Evolutionary conservation across 2,797 vertebrate genomes (phyloP).

Genomic region (Rhyacichthys aspro): DNA sequence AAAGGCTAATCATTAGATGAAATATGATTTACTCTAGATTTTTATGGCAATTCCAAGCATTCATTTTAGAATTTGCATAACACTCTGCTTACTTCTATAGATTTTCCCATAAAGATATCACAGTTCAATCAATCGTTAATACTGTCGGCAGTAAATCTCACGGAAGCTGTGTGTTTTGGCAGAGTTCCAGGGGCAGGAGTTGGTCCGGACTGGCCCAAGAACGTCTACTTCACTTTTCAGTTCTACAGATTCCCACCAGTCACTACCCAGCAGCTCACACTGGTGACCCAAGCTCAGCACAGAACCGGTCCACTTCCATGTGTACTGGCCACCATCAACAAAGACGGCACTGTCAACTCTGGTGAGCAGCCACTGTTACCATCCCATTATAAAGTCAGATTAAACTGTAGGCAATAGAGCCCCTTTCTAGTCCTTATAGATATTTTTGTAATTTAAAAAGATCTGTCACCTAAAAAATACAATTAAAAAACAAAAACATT

Average conservation of each 20-base stretch:
- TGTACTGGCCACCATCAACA: constrained; percentile 77
- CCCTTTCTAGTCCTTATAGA: no score
- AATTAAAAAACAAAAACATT: no score
- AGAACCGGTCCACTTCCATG: constrained; percentile 60
- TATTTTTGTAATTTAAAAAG: no score
- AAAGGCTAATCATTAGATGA: constrained; percentile 39
- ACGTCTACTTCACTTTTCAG: constrained; percentile 93
- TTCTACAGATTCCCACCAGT: constrained; percentile 91
- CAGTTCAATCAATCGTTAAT: constrained; percentile 7
- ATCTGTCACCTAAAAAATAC: no score
- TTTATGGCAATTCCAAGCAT: constrained; percentile 42
- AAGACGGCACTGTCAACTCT: constrained; percentile 74
- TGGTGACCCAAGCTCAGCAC: constrained; percentile 63
- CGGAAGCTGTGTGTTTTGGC: constrained; percentile 18
- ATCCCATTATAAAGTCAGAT: no score
- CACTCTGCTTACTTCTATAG: background rate
- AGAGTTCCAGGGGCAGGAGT: constrained; percentile 72
- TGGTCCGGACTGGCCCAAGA: constrained; percentile 77
- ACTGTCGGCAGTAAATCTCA: constrained; percentile 13
- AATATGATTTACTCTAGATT: constrained; percentile 39
- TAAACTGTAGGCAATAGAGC: no score
- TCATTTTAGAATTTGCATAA: constrained; percentile 13
- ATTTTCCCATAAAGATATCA: constrained; percentile 24
- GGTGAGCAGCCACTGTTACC: constrained; percentile 74
- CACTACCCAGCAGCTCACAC: constrained; percentile 84